Evolutionary conservation across 35 echinoderm and acorn worm genomes (phyloP), one percentile per base, ranked within the genome.

Genomic region (Anneissia japonica): DNA sequence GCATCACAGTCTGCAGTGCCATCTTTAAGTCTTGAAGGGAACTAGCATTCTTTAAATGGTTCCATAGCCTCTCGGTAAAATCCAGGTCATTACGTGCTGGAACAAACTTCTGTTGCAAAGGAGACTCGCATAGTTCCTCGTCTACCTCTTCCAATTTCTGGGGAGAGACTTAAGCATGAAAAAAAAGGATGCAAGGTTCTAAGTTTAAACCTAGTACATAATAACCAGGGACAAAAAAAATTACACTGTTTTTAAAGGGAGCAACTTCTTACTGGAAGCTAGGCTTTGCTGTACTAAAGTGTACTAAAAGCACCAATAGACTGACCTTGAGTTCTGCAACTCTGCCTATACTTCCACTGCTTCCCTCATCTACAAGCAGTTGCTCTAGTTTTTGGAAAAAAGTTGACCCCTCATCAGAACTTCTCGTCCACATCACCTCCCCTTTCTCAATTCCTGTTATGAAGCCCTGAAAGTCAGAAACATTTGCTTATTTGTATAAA

Each of bases 391-490:
- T 35, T 39, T 37, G 4, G 26, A 81, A 39, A 23, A 39, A 81
- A 9, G 35, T 39, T 39, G n/a, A 36, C 9, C 40, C 36, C 23
- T 37, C 38, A 14, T 39, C 36, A 38, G 79, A 9, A 9, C 7
- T 6, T 19, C 28, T 81, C 16, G 77, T 32, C 79, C 79, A 81
- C 31, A 39, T 36, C 7, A 81, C 38, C 79, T 81, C 79, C 23
- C 79, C 79, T 30, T 11, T 81, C 36, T 81, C 35, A 37, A 81
- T 36, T 30, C 79, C 79, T 10, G 35, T 81, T 30, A 39, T 39
- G 40, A 81, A 81, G 31, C 79, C 38, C 79, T 81, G 14, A 76
- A 76, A 76, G n/a, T n/a, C n/a, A n/a, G n/a, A n/a, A n/a, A n/a
- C n/a, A n/a, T n/a, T n/a, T n/a, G n/a, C n/a, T n/a, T n/a, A n/a